Conservation (phyloP, 2,888 invertebrate genomes). For the Ephialtes manifestator region DNA sequence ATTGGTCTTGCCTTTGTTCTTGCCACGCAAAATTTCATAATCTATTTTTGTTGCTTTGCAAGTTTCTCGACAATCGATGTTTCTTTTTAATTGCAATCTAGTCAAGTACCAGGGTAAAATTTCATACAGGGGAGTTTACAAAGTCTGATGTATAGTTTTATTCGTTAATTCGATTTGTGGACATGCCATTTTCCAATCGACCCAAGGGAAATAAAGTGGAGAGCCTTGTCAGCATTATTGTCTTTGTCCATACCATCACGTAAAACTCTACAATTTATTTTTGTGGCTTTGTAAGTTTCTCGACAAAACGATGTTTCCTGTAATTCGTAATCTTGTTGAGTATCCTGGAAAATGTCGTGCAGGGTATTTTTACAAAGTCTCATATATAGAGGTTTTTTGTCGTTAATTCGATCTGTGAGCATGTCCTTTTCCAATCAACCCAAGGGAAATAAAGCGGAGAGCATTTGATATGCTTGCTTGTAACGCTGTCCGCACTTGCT, state of each 20-base stretch:
- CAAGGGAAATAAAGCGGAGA: constrained; percentile 33
- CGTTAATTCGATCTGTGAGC: constrained; percentile 21
- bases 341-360: background rate
- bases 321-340: background rate
- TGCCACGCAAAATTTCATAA: background rate
- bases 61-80: background rate
- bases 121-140: background rate
- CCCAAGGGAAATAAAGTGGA: constrained; percentile 38
- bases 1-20: background rate
- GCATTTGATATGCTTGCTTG: background rate
- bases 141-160: too few species aligned
- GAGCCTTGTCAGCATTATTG: background rate
- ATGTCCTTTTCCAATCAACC: constrained; percentile 24
- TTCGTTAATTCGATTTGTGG: constrained; percentile 31
- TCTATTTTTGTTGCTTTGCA: background rate
- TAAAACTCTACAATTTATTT: background rate
- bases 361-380: background rate
- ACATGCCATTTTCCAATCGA: constrained; percentile 20
- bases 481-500: background rate
- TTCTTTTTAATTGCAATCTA: background rate
- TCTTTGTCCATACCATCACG: background rate
- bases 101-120: background rate
- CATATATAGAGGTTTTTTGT: background rate
- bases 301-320: background rate
- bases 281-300: background rate